Percentiles rank a stretch among this genome's conserved stretches.
These are phyloP conservation scores for Macropus fuliginosus DNA, from an alignment of 2,797 vertebrate species.

Conservation along the genomic window DNA sequence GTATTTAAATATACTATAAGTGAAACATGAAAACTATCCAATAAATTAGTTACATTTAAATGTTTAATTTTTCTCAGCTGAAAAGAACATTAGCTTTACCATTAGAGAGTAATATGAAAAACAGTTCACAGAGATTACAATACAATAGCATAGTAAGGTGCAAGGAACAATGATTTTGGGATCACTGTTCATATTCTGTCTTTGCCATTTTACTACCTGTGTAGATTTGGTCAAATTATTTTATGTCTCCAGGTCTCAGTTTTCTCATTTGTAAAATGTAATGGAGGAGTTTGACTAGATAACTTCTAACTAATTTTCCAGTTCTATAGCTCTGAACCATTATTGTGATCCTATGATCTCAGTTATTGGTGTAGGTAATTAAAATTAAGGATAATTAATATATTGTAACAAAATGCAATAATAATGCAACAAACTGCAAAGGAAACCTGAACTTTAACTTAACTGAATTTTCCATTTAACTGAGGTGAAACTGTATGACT, in stretches of 20 bases:
- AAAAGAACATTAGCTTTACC: background rate
- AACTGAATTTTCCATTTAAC: background rate
- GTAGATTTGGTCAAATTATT: background rate
- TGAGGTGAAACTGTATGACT: background rate
- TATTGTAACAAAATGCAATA: background rate
- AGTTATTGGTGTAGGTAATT: background rate
- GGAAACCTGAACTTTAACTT: background rate
- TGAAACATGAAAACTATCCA: background rate
- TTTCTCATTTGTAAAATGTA: background rate
- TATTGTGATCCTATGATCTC: background rate
- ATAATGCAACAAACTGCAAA: background rate
- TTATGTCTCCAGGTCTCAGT: background rate
- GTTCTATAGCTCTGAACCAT: background rate
- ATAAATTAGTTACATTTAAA: background rate
- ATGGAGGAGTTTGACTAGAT: background rate
- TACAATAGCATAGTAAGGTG: background rate
- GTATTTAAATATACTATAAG: background rate
- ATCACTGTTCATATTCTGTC: background rate
- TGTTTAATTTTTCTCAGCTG: background rate
- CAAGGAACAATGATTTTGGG: background rate
- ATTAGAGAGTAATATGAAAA: background rate
- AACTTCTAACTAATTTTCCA: background rate
- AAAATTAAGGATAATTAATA: background rate
- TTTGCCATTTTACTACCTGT: background rate
- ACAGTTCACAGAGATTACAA: background rate